Evolutionary conservation across 2,113 vertebrate genomes (phyloP).

Genomic region (Loxodonta africana): DNA sequence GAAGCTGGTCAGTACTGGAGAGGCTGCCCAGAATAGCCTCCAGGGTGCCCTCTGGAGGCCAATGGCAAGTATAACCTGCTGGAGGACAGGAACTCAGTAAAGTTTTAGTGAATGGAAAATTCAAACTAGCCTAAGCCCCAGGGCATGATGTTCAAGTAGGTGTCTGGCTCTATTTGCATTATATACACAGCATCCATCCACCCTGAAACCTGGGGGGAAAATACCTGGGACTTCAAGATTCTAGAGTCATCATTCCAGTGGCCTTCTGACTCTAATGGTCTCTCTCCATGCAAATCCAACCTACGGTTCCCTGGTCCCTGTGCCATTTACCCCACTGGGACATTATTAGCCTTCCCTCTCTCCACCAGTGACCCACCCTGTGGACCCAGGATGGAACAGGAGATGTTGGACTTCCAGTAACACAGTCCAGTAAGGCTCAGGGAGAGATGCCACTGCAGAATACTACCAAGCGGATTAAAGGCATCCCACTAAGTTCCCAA

Average conservation of each 20-base stretch:
- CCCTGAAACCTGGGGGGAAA: background rate
- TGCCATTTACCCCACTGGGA: background rate
- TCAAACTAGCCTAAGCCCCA: background rate
- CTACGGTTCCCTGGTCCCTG: background rate
- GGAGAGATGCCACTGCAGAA: background rate
- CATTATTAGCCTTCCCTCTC: background rate
- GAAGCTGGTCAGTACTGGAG: background rate
- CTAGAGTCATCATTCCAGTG: background rate
- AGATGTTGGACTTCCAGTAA: background rate
- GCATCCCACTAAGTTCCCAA: background rate
- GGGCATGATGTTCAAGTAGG: background rate
- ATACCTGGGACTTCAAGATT: background rate
- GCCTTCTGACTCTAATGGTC: background rate
- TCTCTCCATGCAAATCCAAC: background rate
- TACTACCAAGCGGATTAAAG: background rate
- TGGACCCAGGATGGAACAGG: background rate
- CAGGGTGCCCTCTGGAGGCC: conserved; percentile 18
- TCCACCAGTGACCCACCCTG: background rate
- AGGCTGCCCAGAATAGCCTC: background rate
- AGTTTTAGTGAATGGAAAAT: background rate
- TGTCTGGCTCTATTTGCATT: background rate
- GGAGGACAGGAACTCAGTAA: background rate
- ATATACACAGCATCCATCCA: background rate
- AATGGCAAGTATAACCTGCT: background rate
- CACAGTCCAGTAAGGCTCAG: background rate